These are phyloP conservation scores for Atta cephalotes DNA, from an alignment of 1,140 invertebrate genomes.

Conservation along the genomic window DNA sequence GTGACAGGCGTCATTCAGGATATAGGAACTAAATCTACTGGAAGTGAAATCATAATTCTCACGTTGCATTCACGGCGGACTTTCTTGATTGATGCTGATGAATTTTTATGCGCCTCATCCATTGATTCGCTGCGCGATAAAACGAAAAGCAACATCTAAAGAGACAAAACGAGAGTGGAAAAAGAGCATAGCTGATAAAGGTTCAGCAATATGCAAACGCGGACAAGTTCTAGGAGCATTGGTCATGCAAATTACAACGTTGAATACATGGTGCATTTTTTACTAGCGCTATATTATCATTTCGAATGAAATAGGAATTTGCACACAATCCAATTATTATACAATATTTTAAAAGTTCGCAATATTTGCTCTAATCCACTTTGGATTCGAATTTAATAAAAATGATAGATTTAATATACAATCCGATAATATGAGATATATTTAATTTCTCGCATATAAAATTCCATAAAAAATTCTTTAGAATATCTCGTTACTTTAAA, in stretches of 20 bases:
- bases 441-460: not conserved
- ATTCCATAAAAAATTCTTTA: not conserved
- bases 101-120: conserved; percentile 64
- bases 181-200: conserved; percentile 58
- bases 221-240: conserved; percentile 48
- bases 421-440: not conserved
- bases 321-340: not conserved
- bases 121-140: conserved; percentile 2
- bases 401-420: not conserved
- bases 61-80: not conserved
- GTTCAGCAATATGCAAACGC: conserved; percentile 66
- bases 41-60: conserved; percentile 23
- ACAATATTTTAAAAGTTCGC: not conserved
- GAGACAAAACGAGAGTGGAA: not conserved
- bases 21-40: conserved; percentile 38
- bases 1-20: conserved; percentile 11
- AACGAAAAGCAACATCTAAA: conserved; percentile 33
- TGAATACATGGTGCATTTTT: conserved; percentile 77
- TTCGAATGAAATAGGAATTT: conserved; percentile 40
- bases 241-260: conserved; percentile 58
- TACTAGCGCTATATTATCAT: conserved; percentile 83
- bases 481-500: not conserved
- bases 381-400: not conserved
- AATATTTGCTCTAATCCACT: not conserved
- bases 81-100: conserved; percentile 53